Evolutionary conservation across 2,113 vertebrate genomes (phyloP), one percentile per base, ranked within the genome.

Genomic region (Marmota monax): DNA sequence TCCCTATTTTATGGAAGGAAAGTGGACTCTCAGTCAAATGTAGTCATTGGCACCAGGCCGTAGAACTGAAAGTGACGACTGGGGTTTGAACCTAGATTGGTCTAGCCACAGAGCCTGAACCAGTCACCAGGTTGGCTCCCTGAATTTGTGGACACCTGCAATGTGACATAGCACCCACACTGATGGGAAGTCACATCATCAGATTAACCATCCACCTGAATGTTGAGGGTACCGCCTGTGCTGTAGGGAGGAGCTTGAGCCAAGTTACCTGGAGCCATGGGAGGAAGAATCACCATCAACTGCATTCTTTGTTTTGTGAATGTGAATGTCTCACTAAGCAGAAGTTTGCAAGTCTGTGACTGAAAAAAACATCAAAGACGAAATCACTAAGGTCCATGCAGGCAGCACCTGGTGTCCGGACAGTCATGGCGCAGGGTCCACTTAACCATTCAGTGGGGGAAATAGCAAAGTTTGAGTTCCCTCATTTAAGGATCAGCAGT

Each of bases 341-440:
- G 56, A 39, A 29, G 56, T 79, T 22, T 29, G 34, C 37, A 65
- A 61, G 16, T 56, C 32, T 78, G 5, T 70, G 34, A 12, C 42
- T 42, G 63, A 95, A 84, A 42, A 58, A 76, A 63, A 32, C 12
- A 25, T 22, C 23, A 39, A 51, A 5, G 5, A 22, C n/a, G 58
- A 85, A 76, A 14, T 80, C 12, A 13, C 3, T 13, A 51, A 0
- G 4, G 39, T 42, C 13, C 48, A 32, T 29, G 4, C 5, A 53
- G 61, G 25, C 20, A 82, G 10, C 29, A 65, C 13, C 17, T n/a
- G 0, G 16, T 20, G 1, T 39, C 18, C 42, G 42, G 6, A 69
- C 0, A 29, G 53, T 37, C 67, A 69, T 8, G 4, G 8, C 18
- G 1, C 2, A 0, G 4, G 27, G 9, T 61, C 53, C 9, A n/a